Conservation (phyloP, 2,113 vertebrate species). For the Entelurus aequoreus region DNA sequence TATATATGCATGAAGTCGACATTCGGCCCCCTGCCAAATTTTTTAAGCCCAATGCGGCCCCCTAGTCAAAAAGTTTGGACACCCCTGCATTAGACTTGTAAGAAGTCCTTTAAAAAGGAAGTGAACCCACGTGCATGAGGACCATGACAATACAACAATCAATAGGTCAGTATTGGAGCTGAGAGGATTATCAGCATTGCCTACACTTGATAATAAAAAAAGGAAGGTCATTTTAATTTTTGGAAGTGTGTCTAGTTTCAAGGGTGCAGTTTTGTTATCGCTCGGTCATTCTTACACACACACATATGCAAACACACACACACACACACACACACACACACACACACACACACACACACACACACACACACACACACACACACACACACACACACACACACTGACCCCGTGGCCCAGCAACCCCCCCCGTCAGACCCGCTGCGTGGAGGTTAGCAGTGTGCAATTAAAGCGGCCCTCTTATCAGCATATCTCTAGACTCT, state of each 20-base stretch:
- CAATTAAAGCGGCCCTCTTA: slow-evolving; percentile 61
- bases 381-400: slow-evolving; percentile 21
- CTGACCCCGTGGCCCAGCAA: slow-evolving; percentile 30
- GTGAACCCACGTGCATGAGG: slow-evolving; percentile 5
- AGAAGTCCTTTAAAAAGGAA: no score
- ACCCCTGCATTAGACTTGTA: no score
- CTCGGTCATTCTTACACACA: slow-evolving; percentile 11
- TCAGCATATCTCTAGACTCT: slow-evolving; percentile 56
- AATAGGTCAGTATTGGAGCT: slow-evolving; percentile 27
- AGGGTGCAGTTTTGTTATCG: slow-evolving; percentile 14
- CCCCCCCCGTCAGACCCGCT: slow-evolving; percentile 33
- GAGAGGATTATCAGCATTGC: slow-evolving; percentile 31
- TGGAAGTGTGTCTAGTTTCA: slow-evolving; percentile 28
- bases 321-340: slow-evolving; percentile 8
- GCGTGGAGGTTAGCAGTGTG: slow-evolving; percentile 38
- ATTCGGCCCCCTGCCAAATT: no score
- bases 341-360: slow-evolving; percentile 14
- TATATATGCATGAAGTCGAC: no score
- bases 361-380: slow-evolving; percentile 2
- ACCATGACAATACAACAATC: slow-evolving; percentile 41
- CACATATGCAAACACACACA: slow-evolving; percentile 9
- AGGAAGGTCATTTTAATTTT: slow-evolving; percentile 47
- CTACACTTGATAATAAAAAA: slow-evolving; percentile 43
- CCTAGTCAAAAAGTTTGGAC: no score
- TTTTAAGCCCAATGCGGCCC: no score